Evolutionary conservation across 2,113 vertebrate species (phyloP).

Genomic region (Passer domesticus): DNA sequence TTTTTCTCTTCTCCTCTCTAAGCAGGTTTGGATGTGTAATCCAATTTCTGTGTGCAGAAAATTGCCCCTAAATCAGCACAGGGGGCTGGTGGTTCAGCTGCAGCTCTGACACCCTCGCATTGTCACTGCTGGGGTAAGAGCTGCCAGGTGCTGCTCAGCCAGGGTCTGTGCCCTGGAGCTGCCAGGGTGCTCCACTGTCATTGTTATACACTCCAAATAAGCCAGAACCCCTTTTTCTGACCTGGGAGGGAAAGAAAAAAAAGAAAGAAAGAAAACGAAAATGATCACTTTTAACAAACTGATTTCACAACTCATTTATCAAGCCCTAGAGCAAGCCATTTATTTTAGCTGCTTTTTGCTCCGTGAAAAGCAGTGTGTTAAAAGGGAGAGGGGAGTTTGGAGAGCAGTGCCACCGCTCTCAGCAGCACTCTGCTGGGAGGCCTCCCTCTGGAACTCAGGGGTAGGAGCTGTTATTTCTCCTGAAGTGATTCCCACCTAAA

Average conservation of each 20-base stretch:
- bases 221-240: neutral
- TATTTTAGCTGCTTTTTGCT: slow-evolving; percentile 13
- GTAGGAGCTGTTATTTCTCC: neutral
- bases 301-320: slow-evolving; percentile 38
- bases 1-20: neutral
- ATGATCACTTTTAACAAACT: neutral
- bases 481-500: neutral
- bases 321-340: slow-evolving; percentile 21
- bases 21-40: neutral
- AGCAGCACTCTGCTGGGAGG: neutral
- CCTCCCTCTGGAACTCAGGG: neutral
- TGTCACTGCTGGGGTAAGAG: neutral
- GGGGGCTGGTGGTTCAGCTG: neutral
- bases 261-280: neutral
- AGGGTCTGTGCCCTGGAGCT: neutral
- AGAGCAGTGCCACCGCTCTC: neutral
- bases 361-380: neutral
- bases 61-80: neutral
- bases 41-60: neutral
- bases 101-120: rapidly evolving
- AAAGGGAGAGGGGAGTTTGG: neutral
- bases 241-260: neutral
- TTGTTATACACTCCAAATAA: neutral
- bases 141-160: neutral
- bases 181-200: neutral